Conservation (phyloP, 23 tunicate species). For the Halocynthia aurantium region DNA sequence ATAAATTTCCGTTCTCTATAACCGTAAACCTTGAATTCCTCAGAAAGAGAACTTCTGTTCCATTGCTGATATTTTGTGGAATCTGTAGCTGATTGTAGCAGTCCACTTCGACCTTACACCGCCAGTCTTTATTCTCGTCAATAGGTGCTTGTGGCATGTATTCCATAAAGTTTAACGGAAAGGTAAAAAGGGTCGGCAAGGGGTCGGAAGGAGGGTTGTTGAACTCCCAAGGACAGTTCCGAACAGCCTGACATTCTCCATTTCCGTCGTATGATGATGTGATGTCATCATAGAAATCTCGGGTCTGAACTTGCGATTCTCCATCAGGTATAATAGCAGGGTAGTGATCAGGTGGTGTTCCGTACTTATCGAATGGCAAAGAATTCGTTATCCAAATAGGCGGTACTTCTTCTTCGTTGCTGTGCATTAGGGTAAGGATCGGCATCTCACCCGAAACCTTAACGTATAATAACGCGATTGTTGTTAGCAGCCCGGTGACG, state of each 20-base stretch:
- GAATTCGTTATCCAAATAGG: not conserved
- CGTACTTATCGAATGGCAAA: constrained; percentile 1
- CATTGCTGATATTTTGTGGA: constrained; percentile 4
- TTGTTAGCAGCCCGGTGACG: too few relatives aligned
- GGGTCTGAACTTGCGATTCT: not conserved
- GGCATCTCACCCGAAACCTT: not conserved
- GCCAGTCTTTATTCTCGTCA: not conserved
- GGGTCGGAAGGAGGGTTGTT: not conserved
- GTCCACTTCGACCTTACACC: constrained; percentile 21
- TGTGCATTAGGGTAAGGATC: not conserved
- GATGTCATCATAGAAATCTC: not conserved
- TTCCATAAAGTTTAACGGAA: not conserved
- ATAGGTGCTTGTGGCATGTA: too few relatives aligned
- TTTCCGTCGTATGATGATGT: not conserved
- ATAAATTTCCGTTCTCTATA: not conserved
- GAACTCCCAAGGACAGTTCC: constrained; percentile 12
- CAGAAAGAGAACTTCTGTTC: constrained; percentile 16
- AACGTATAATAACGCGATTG: too few relatives aligned
- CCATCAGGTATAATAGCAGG: constrained; percentile 1
- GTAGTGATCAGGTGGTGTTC: constrained; percentile 12
- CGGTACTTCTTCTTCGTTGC: not conserved
- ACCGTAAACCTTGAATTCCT: not conserved
- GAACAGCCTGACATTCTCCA: not conserved
- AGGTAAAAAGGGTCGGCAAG: not conserved
- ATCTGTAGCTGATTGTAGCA: not conserved